Conservation (phyloP, 2,113 vertebrate species). For the Dasypus novemcinctus region DNA sequence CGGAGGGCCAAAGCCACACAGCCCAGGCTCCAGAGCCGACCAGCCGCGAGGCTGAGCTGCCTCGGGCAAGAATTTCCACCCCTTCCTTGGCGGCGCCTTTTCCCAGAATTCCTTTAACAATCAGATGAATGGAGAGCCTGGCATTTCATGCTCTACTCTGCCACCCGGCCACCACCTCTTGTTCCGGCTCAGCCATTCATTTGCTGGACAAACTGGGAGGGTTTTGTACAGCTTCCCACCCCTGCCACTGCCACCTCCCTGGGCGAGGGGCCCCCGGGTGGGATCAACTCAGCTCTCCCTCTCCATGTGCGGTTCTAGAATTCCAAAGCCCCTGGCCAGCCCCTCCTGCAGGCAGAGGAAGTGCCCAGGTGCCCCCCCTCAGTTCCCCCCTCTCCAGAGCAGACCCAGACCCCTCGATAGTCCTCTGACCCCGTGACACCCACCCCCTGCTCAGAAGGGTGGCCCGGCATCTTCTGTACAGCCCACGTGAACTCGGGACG, state of each 20-base stretch:
- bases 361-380: neutral
- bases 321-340: neutral
- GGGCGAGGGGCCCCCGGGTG: neutral
- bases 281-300: neutral
- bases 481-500: neutral
- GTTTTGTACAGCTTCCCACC: neutral
- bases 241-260: accelerated
- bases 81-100: neutral
- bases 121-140: neutral
- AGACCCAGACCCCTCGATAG: neutral
- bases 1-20: neutral
- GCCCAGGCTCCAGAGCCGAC: neutral
- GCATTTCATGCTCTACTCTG: neutral
- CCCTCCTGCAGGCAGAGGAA: neutral
- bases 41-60: neutral
- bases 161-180: neutral
- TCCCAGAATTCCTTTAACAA: neutral
- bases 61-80: neutral
- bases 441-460: neutral
- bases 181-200: neutral
- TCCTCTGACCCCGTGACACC: neutral
- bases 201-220: neutral
- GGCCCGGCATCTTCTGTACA: neutral
- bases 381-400: neutral
- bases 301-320: neutral